These are phyloP conservation scores for Exocentrus adspersus DNA, from an alignment of 2,888 invertebrate genomes.

Conservation along the genomic window DNA sequence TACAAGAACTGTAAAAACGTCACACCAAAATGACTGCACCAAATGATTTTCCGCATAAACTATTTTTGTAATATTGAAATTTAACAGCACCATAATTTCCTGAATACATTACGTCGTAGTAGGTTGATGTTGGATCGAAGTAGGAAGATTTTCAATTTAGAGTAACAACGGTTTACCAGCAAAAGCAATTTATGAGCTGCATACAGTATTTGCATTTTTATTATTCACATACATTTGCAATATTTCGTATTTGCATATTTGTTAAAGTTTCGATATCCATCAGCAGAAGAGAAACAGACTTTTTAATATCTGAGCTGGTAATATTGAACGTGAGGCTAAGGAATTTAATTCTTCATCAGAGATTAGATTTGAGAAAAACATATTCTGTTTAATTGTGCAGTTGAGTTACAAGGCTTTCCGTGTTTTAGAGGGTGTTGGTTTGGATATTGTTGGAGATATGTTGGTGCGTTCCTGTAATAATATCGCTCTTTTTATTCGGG, in stretches of 20 bases:
- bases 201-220: not conserved
- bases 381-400: too few species aligned
- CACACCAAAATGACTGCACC: not conserved
- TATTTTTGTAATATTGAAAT: not conserved
- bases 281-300: not conserved
- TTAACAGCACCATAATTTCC: not conserved
- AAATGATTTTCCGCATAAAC: not conserved
- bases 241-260: not conserved
- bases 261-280: not conserved
- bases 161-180: not conserved
- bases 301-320: not conserved
- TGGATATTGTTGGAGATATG: too few species aligned
- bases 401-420: too few species aligned
- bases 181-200: not conserved
- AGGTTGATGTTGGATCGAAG: not conserved
- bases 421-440: too few species aligned
- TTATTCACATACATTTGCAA: constrained; percentile 1
- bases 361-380: too few species aligned
- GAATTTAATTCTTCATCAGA: too few species aligned
- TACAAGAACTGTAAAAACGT: too few species aligned
- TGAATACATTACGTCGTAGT: not conserved
- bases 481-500: too few species aligned
- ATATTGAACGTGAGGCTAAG: not conserved
- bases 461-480: too few species aligned
- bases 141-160: not conserved